Conservation (phyloP, 2,888 invertebrate genomes). For the Apodemia zela region DNA sequence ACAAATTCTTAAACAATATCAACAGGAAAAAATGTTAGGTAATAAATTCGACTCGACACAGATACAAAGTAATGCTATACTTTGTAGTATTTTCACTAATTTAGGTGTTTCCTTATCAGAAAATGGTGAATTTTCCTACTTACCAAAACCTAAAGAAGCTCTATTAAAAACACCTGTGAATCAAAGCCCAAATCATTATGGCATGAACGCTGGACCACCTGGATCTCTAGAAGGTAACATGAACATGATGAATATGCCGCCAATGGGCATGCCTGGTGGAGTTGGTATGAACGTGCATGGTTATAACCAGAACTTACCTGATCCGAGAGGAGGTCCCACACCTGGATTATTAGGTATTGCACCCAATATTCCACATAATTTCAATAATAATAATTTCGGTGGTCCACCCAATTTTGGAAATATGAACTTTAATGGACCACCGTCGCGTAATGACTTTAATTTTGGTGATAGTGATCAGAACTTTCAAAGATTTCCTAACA, state of each 20-base stretch:
- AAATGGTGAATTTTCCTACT: slow-evolving; percentile 76
- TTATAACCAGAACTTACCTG: slow-evolving; percentile 65
- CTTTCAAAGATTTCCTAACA: slow-evolving; percentile 63
- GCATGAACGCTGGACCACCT: slow-evolving; percentile 47
- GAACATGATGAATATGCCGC: slow-evolving; percentile 64
- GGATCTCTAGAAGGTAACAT: slow-evolving; percentile 59
- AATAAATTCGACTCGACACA: slow-evolving; percentile 77
- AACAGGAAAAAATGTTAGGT: slow-evolving; percentile 77
- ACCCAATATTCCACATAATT: slow-evolving; percentile 76
- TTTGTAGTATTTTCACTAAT: slow-evolving; percentile 82
- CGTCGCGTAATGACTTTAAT: slow-evolving; percentile 63
- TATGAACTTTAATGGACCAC: slow-evolving; percentile 63
- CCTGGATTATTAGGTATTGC: slow-evolving; percentile 81
- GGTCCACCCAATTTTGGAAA: slow-evolving; percentile 65
- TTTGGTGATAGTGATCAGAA: slow-evolving; percentile 68
- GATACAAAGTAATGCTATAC: slow-evolving; percentile 71
- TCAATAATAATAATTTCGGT: slow-evolving; percentile 59
- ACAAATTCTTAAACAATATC: slow-evolving; percentile 80
- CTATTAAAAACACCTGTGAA: slow-evolving; percentile 65
- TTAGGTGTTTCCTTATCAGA: slow-evolving; percentile 81
- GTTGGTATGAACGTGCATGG: slow-evolving; percentile 57
- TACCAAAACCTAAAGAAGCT: slow-evolving; percentile 71
- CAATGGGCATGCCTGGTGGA: slow-evolving; percentile 62
- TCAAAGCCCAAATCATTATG: slow-evolving; percentile 48
- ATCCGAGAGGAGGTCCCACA: slow-evolving; percentile 69